Evolutionary conservation across 2,113 vertebrate genomes (phyloP).

Genomic region (Prochilodus magdalenae): DNA sequence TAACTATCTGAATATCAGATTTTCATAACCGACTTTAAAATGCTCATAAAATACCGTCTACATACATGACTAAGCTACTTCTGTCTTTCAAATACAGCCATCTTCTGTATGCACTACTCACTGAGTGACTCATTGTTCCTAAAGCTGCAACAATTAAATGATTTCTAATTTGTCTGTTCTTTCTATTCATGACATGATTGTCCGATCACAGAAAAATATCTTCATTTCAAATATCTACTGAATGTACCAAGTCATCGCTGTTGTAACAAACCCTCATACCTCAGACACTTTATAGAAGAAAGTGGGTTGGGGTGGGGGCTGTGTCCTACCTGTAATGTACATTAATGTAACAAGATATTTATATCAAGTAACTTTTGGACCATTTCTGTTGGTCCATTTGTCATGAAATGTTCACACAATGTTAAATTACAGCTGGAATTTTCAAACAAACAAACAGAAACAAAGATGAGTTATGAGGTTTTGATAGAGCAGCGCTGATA

Average conservation of each 20-base stretch:
- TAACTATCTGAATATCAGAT: slow-evolving; percentile 43
- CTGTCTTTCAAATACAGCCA: slow-evolving; percentile 6
- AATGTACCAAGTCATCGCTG: not conserved
- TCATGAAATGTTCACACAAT: slow-evolving; percentile 13
- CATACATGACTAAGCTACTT: slow-evolving; percentile 12
- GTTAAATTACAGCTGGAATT: not conserved
- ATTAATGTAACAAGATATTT: not conserved
- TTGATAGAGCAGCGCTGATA: not conserved
- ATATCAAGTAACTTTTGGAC: not conserved
- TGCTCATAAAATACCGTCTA: slow-evolving; percentile 6
- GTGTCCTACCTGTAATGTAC: not conserved
- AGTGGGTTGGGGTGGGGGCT: too few species aligned
- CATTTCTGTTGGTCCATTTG: not conserved
- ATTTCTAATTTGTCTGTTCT: slow-evolving; percentile 1
- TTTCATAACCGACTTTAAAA: not conserved
- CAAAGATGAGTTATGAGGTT: not conserved
- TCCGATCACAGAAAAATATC: slow-evolving; percentile 63
- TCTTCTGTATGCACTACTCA: slow-evolving; percentile 2
- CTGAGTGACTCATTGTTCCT: not conserved
- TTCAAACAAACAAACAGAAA: not conserved
- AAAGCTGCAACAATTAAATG: not conserved
- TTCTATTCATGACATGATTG: slow-evolving; percentile 69
- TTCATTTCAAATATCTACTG: slow-evolving; percentile 20
- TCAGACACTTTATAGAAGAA: not conserved
- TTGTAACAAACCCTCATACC: not conserved